A percentile compares a stretch with the other conserved stretches of the same genome.
Evolutionary conservation across 35 echinoderm and acorn worm genomes (phyloP).

Genomic region (Apostichopus parvimensis): DNA sequence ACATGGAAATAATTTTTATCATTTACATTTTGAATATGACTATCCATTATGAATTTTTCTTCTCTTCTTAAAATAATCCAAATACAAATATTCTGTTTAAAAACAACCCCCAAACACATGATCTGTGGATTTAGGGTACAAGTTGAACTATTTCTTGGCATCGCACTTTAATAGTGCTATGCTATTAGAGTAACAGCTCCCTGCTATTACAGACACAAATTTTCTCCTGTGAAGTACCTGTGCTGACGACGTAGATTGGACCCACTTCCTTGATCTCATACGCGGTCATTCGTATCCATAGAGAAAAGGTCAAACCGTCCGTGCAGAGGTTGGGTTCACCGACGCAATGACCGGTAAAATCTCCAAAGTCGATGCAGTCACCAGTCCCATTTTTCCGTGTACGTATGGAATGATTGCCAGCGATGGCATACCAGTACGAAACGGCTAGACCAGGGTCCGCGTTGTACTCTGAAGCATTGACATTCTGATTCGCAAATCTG

Average conservation of each 20-base stretch:
- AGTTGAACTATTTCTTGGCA: too few relatives aligned
- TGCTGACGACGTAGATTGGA: constrained; percentile 68
- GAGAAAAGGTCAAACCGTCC: constrained; percentile 60
- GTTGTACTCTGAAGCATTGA: constrained; percentile 64
- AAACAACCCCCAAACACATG: too few relatives aligned
- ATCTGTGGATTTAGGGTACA: too few relatives aligned
- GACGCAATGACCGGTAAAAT: constrained; percentile 73
- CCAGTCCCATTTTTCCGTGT: constrained; percentile 58
- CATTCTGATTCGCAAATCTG: constrained; percentile 69
- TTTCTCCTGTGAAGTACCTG: constrained; percentile 23
- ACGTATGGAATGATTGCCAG: constrained; percentile 56
- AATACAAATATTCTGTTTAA: too few relatives aligned
- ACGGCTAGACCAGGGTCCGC: constrained; percentile 59
- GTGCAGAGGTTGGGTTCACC: constrained; percentile 72
- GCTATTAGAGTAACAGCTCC: too few relatives aligned
- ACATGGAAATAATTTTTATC: too few relatives aligned
- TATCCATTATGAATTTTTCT: too few relatives aligned
- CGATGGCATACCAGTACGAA: constrained; percentile 58
- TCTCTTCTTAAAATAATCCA: too few relatives aligned
- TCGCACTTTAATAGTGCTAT: too few relatives aligned
- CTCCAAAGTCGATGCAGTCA: constrained; percentile 85
- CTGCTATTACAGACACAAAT: too few relatives aligned
- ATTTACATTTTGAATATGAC: too few relatives aligned
- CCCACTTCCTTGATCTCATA: constrained; percentile 73
- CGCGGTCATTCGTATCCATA: constrained; percentile 79